These are phyloP conservation scores for Hydrotaea cyrtoneurina DNA, from an alignment of 2,888 invertebrate species.

Conservation along the genomic window DNA sequence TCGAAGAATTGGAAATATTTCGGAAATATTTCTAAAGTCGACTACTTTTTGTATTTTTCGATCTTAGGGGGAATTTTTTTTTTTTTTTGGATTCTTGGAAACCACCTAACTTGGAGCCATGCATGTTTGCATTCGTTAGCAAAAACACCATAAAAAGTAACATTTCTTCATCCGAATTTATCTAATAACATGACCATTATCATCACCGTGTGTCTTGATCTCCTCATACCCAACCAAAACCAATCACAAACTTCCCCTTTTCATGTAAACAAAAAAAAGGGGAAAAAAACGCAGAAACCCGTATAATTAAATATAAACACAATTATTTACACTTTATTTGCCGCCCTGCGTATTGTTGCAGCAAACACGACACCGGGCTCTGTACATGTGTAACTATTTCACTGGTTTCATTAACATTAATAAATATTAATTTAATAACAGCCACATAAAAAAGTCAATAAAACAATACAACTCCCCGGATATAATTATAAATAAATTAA, in stretches of 20 bases:
- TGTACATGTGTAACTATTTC: neutral
- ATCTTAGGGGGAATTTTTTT: too few species aligned
- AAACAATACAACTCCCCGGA: neutral
- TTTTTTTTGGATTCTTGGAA: too few species aligned
- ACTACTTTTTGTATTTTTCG: too few species aligned
- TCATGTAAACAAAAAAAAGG: neutral
- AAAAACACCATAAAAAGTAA: too few species aligned
- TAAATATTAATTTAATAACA: constrained; percentile 28
- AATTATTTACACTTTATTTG: neutral
- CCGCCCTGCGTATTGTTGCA: neutral
- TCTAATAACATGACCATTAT: too few species aligned
- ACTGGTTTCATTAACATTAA: constrained; percentile 34
- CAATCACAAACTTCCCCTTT: neutral
- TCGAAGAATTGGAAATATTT: too few species aligned
- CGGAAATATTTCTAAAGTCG: too few species aligned
- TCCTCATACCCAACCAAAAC: neutral
- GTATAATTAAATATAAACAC: constrained; percentile 18
- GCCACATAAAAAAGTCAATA: constrained; percentile 18
- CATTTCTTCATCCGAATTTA: too few species aligned
- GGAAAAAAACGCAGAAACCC: neutral
- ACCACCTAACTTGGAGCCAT: too few species aligned
- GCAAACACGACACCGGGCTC: neutral
- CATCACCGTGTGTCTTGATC: too few species aligned
- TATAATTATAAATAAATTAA: constrained; percentile 32
- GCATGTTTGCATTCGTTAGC: too few species aligned